Evolutionary conservation across 1,140 invertebrate species (phyloP), one percentile per base, ranked within the genome.

Genomic region (Ditylenchus dipsaci): DNA sequence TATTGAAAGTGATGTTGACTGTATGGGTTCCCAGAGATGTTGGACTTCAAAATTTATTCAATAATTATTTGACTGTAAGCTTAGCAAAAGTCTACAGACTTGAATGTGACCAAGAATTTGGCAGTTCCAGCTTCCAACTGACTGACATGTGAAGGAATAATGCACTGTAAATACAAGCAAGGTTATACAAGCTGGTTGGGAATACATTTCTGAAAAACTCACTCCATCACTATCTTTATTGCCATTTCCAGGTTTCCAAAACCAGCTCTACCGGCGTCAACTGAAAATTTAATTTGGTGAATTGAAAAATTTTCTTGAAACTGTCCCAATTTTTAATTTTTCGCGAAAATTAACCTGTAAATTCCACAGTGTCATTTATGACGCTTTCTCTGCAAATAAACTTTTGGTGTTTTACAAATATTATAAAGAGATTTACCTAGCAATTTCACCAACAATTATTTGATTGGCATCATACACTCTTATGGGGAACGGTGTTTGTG

Each of bases 221-320:
- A 63, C 49, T 29, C 8, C 29, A n/a, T 61, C 59, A 61, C 59
- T 61, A 30, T 61, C 81, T 59, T 79, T 81, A 86, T 84, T 3
- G 82, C 77, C 59, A 86, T 84, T 73, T 86, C 85, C 59, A 86
- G 71, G 62, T 83, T 84, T 45, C 86, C 86, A 63, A 85, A 85
- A 0, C 86, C 86, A 61, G 86, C 85, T 29, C 77, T 70, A 17
- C 82, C 82, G 7, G 84, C 84, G 75, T 86, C 84, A 27, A 86
- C 85, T 85, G 71, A 47, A 72, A 3, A 53, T n/a, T 45, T 45
- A 45, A 78, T 58, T 29, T 33, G n/a, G 58, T 13, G 15, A 13
- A 53, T 19, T 65, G n/a, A 29, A 13, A 65, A 56, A 65, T n/a
- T 11, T 61, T 63, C 57, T 63, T 11, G n/a, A 45, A 45, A n/a